Base-by-base conservation (phyloP, 2,113 vertebrate genomes). In the Diphyllodes magnificus region DNA sequence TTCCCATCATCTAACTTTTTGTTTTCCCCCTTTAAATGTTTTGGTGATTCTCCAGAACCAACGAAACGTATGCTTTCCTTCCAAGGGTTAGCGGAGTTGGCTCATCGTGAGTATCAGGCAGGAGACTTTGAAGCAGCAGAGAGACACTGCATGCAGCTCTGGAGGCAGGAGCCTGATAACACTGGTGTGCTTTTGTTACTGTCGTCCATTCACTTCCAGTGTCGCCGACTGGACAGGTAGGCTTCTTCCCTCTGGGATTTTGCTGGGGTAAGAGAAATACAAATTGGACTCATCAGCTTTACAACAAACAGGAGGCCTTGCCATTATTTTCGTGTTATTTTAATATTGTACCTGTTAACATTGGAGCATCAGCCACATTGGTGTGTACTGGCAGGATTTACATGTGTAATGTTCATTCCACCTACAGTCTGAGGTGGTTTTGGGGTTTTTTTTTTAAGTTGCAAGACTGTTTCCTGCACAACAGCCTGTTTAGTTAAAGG, bases 61-160 rank as follows among this genome's bases (percentile, higher is more conserved):
- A 99, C 99, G 98, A 99, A 99, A 99, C 98, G 98, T 99, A 98
- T 99, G 98, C 99, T 99, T 99, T 99, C 99, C 98, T 99, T 99
- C 99, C 99, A 99, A 99, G 99, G 99, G 98, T 99, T 99, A 98
- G 99, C 99, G 91, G 99, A 99, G 98, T 98, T 99, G 99, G 99
- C 99, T 97, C 99, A 99, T 97, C 99, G 99, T 73, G 99, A 99
- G 97, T 99, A 99, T 98, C 99, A 99, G 98, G 99, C 99, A 81
- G 99, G 99, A 64, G 99, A 99, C 97, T 99, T 99, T 97, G 99
- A 99, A 98, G 99, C 99, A 84, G 99, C 99, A 63, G 99, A 99
- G 97, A 99, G 99, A 95, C 99, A 99, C 98, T 99, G 99, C 98
- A 99, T 99, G 99, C 99, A 99, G 96, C 98, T 99, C 75, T 99